A percentile compares a stretch with the other conserved stretches of the same genome.
These are phyloP conservation scores for Pseudochirops corinnae DNA, from an alignment of 2,797 vertebrate species.

Conservation along the genomic window DNA sequence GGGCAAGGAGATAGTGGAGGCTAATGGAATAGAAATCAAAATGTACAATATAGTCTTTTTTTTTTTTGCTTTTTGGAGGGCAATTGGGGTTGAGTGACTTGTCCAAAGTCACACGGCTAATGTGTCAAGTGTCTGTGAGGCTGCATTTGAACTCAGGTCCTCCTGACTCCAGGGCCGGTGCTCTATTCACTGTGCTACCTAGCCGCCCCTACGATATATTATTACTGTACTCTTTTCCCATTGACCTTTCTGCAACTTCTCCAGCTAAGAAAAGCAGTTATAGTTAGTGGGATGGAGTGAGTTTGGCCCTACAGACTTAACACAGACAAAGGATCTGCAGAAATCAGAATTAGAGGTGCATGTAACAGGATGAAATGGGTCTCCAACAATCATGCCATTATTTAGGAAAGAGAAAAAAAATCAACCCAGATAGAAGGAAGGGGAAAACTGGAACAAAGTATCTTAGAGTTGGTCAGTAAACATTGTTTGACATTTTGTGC, in stretches of 20 bases:
- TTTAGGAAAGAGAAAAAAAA: neutral
- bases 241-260: neutral
- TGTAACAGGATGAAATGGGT: neutral
- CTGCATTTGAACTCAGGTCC: no score
- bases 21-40: constrained; percentile 18
- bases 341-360: neutral
- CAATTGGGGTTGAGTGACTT: no score
- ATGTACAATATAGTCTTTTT: neutral
- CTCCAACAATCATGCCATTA: neutral
- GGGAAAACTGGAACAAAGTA: neutral
- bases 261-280: constrained; percentile 13
- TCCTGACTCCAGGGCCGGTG: no score
- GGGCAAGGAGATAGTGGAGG: neutral
- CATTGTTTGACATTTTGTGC: neutral
- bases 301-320: neutral
- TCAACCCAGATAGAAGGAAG: neutral
- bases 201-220: no score
- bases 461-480: neutral
- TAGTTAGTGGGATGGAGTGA: neutral
- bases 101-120: no score
- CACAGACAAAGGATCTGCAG: neutral
- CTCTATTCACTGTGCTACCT: no score
- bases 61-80: no score
- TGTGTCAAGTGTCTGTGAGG: no score
- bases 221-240: neutral